phyloP scores from a whole-genome alignment of 2,113 vertebrate species.

The Microtus richardsoni region DNA sequence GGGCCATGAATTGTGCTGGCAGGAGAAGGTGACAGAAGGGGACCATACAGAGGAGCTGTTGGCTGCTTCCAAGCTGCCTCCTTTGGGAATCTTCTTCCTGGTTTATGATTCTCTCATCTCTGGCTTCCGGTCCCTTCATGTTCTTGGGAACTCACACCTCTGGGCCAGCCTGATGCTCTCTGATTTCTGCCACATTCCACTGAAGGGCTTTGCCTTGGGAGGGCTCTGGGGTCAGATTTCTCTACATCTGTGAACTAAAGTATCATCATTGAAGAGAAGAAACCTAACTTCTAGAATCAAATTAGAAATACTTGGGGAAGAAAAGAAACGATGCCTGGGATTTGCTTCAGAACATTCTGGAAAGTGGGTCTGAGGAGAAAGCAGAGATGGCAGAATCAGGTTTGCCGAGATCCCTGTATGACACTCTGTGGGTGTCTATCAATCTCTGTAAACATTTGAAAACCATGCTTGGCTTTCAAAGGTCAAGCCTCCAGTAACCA shows the following conservation, averaged over 20 bases:
- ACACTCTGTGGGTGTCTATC: rapidly evolving
- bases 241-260: background rate
- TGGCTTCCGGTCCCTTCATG: background rate
- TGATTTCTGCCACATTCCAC: background rate
- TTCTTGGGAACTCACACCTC: no score
- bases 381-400: background rate
- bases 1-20: no score
- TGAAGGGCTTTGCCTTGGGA: background rate
- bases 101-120: background rate
- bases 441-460: background rate
- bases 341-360: background rate
- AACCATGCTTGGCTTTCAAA: background rate
- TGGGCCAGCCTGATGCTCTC: rapidly evolving
- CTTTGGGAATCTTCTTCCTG: background rate
- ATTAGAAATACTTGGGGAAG: background rate
- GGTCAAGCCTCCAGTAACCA: background rate
- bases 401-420: background rate
- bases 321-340: background rate
- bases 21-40: background rate
- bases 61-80: background rate
- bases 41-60: rapidly evolving
- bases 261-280: background rate
- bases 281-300: background rate
- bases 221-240: background rate
- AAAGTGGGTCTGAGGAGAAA: background rate